Percentiles rank a stretch among this genome's conserved stretches.
Conservation (phyloP, 2,888 invertebrate genomes). For the Metallyticus violacea region DNA sequence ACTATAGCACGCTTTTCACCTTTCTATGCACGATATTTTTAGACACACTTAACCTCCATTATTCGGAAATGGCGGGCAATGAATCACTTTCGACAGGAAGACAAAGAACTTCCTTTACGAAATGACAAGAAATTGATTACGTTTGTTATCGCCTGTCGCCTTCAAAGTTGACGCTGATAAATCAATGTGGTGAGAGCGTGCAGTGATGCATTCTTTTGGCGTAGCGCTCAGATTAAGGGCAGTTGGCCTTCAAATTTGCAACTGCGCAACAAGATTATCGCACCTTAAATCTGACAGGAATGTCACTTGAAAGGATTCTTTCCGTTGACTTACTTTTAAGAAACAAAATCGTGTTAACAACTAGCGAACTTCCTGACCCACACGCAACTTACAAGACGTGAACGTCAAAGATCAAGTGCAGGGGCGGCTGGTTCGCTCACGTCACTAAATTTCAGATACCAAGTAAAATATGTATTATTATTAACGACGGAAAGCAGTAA, state of each 20-base stretch:
- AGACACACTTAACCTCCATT: neutral
- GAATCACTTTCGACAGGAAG: neutral
- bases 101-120: neutral
- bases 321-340: neutral
- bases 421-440: no score
- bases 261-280: neutral
- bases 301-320: neutral
- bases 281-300: neutral
- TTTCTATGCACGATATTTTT: neutral
- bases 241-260: neutral
- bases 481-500: no score
- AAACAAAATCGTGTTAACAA: neutral
- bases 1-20: neutral
- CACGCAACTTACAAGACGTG: neutral
- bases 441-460: no score
- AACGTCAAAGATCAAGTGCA: neutral
- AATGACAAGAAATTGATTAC: no score
- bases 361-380: neutral
- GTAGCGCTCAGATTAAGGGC: neutral
- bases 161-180: no score
- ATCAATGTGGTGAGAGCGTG: no score
- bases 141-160: neutral
- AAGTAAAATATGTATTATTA: no score
- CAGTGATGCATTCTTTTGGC: no score
- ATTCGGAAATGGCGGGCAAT: neutral